phyloP scores from a whole-genome alignment of 2,113 vertebrate species.

The Eubucco bourcierii region DNA sequence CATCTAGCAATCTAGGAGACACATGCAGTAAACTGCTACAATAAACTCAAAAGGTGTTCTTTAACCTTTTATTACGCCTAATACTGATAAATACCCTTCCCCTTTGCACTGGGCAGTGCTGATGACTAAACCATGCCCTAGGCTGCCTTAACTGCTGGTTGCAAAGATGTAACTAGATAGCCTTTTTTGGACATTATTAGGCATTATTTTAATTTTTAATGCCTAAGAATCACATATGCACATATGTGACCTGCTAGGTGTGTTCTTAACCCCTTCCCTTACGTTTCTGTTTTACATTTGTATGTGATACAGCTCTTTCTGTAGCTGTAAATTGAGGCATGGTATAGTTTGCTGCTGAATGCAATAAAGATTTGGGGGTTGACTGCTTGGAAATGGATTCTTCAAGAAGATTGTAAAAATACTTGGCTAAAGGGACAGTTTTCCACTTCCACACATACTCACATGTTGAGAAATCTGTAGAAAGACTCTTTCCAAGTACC shows the following conservation, averaged over 20 bases:
- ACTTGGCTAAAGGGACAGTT: not conserved
- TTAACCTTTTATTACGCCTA: not conserved
- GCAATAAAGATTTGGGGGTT: not conserved
- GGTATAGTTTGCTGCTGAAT: accelerated
- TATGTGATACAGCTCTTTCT: not conserved
- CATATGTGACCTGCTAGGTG: no score
- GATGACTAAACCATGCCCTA: not conserved
- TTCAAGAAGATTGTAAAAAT: not conserved
- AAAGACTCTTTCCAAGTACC: not conserved
- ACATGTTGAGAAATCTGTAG: not conserved
- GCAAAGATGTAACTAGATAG: not conserved
- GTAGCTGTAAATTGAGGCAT: not conserved
- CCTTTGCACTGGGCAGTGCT: not conserved
- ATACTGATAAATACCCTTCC: not conserved
- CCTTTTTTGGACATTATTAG: not conserved
- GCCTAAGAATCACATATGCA: not conserved
- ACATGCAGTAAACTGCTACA: accelerated
- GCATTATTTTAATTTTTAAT: not conserved
- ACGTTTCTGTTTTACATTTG: not conserved
- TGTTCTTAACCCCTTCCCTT: not conserved
- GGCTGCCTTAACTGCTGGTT: not conserved
- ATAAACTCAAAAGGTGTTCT: accelerated
- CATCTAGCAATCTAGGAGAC: accelerated
- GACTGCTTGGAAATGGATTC: not conserved
- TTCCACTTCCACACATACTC: not conserved